Evolutionary conservation across 2,113 vertebrate genomes (phyloP).

Genomic region (Pseudorasbora parva): DNA sequence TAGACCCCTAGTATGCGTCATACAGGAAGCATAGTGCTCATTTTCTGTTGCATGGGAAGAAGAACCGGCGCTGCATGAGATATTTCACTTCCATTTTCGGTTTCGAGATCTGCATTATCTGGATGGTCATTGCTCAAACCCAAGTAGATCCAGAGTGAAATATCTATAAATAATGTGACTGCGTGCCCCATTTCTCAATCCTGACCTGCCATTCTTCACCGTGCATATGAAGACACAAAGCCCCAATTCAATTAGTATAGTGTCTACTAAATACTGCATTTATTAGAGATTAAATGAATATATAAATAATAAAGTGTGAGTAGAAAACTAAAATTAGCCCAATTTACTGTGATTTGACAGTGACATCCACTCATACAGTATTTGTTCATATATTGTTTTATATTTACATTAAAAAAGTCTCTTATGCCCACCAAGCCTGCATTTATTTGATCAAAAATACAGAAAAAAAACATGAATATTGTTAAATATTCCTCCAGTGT

Average conservation of each 20-base stretch:
- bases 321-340: no score
- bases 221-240: background rate
- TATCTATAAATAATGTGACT: no score
- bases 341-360: no score
- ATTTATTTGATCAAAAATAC: no score
- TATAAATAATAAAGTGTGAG: background rate
- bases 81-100: background rate
- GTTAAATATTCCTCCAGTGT: no score
- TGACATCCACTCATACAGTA: no score
- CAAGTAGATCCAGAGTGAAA: background rate
- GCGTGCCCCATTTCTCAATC: background rate
- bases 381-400: no score
- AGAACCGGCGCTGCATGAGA: background rate
- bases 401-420: no score
- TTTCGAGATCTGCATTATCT: background rate
- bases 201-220: background rate
- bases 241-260: background rate
- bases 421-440: no score
- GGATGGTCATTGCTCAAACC: background rate
- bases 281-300: background rate
- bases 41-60: background rate
- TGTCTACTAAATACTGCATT: background rate
- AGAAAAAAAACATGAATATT: no score
- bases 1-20: no score
- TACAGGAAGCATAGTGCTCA: no score